Conservation (phyloP, 2,888 invertebrate species). For the Sphaerophoria taeniata region DNA sequence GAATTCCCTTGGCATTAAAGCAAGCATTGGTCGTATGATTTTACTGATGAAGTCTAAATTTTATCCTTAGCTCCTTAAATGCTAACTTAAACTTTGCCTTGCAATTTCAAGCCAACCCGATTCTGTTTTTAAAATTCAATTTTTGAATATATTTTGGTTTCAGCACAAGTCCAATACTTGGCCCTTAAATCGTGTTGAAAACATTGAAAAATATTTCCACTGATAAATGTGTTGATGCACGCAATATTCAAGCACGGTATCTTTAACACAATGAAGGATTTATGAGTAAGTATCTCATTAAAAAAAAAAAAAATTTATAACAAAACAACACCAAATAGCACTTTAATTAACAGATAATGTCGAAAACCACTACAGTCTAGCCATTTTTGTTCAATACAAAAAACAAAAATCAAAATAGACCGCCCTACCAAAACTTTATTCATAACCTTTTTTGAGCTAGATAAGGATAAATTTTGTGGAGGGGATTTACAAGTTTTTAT, state of each 20-base stretch:
- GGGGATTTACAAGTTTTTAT: neutral
- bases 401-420: neutral
- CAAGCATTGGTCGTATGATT: no score
- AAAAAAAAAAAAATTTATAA: neutral
- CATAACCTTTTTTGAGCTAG: neutral
- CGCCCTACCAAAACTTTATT: neutral
- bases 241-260: slow-evolving; percentile 26
- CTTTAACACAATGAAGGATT: slow-evolving; percentile 19
- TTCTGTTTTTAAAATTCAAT: no score
- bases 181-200: no score
- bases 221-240: slow-evolving; percentile 19
- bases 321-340: slow-evolving; percentile 2
- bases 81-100: no score
- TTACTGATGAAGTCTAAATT: no score
- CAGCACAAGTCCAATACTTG: no score
- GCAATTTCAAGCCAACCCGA: no score
- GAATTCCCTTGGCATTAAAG: no score
- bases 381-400: neutral
- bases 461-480: neutral
- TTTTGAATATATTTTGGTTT: no score
- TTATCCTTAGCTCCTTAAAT: no score
- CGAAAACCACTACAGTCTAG: slow-evolving; percentile 22
- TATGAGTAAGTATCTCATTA: slow-evolving; percentile 14
- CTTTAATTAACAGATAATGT: slow-evolving; percentile 21
- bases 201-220: neutral